phyloP scores from a whole-genome alignment of 2,797 vertebrate genomes.

The Pyrocephalus nanus region DNA sequence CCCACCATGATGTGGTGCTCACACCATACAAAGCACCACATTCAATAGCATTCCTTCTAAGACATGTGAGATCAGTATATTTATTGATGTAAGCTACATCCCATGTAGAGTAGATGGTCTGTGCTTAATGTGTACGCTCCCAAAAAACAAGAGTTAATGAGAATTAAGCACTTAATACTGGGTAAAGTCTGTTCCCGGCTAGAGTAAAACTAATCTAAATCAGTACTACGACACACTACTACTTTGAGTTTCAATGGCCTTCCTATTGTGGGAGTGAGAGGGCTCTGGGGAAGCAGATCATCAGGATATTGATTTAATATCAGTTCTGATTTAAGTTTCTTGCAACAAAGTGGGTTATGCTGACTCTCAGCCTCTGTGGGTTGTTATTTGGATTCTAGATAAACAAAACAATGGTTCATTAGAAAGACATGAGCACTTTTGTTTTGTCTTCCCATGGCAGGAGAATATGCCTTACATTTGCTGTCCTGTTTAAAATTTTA shows the following conservation, averaged over 20 bases:
- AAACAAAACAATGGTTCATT: not conserved
- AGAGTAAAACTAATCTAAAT: not conserved
- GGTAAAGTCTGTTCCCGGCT: not conserved
- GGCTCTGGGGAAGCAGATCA: constrained; percentile 32
- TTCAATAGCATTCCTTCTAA: not conserved
- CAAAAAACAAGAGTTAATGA: not conserved
- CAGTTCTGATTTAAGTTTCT: constrained; percentile 49
- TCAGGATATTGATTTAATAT: constrained; percentile 59
- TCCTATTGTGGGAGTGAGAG: not conserved
- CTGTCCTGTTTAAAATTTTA: not conserved
- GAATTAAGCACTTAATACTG: not conserved
- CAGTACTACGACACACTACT: not conserved
- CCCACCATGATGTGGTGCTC: too few relatives aligned
- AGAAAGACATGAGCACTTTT: not conserved
- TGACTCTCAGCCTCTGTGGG: not conserved
- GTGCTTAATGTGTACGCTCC: not conserved
- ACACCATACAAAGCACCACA: not conserved
- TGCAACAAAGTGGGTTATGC: not conserved
- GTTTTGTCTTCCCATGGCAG: not conserved
- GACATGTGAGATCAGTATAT: not conserved
- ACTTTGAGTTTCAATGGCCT: not conserved
- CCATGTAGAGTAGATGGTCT: not conserved
- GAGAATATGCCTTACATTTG: not conserved
- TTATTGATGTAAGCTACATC: not conserved
- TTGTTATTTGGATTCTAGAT: not conserved